Evolutionary conservation across 2,113 vertebrate species (phyloP).

Genomic region (Pterophyllum scalare): DNA sequence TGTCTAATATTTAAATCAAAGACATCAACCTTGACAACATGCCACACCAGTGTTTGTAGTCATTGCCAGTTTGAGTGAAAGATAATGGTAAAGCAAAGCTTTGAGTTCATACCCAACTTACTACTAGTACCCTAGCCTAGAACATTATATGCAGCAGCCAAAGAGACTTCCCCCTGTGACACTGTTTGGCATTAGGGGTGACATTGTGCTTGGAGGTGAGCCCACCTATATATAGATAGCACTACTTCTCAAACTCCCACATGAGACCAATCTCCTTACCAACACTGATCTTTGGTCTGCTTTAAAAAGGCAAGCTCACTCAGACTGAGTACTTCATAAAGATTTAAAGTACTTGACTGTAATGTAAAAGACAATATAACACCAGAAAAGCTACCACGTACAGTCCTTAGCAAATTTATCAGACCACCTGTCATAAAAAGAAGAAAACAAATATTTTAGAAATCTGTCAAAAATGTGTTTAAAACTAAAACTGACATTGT

Average conservation of each 20-base stretch:
- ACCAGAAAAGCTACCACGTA: not conserved
- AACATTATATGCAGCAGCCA: not conserved
- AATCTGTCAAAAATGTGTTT: no score
- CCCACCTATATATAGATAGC: slow-evolving; percentile 52
- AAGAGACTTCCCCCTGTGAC: not conserved
- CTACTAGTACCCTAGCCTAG: not conserved
- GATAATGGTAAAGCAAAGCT: not conserved
- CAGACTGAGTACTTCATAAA: not conserved
- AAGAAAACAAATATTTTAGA: no score
- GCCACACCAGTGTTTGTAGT: not conserved
- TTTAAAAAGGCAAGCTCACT: not conserved
- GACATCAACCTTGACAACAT: not conserved
- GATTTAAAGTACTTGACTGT: not conserved
- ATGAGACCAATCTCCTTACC: slow-evolving; percentile 5
- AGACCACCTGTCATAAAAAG: no score
- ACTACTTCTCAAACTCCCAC: not conserved
- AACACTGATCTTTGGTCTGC: not conserved
- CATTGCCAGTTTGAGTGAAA: no score
- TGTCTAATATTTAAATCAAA: no score
- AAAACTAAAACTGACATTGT: no score
- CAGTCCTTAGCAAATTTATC: no score
- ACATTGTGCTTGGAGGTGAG: slow-evolving; percentile 14
- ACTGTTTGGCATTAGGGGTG: slow-evolving; percentile 14
- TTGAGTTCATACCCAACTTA: not conserved
- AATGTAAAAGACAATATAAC: not conserved